These are phyloP conservation scores for Nomada fabriciana DNA, from an alignment of 2,888 invertebrate species.

Conservation along the genomic window DNA sequence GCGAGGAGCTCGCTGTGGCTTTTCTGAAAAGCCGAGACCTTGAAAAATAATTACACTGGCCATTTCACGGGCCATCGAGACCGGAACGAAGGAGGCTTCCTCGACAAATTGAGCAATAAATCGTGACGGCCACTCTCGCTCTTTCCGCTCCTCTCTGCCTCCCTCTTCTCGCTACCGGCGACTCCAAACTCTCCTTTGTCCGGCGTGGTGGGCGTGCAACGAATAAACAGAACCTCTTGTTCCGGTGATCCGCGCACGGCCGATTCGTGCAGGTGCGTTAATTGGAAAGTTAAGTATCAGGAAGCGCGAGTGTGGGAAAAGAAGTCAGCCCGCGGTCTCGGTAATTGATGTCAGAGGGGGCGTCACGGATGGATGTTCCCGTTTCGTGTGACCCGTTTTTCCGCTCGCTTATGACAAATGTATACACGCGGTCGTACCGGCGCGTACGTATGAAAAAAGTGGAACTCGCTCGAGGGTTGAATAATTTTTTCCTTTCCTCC, in stretches of 20 bases:
- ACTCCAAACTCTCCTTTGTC: background rate
- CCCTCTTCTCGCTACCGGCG: background rate
- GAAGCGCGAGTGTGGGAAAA: slow-evolving; percentile 59
- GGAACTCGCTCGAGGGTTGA: slow-evolving; percentile 4
- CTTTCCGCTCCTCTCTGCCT: background rate
- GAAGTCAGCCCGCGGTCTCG: slow-evolving; percentile 33
- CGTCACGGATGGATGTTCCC: slow-evolving; percentile 44
- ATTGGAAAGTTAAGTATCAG: slow-evolving; percentile 77
- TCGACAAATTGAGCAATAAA: slow-evolving; percentile 71
- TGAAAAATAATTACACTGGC: slow-evolving; percentile 67
- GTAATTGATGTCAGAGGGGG: slow-evolving; percentile 46
- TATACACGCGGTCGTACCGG: background rate
- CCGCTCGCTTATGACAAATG: background rate
- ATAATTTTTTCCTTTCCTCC: slow-evolving; percentile 19
- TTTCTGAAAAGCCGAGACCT: slow-evolving; percentile 50
- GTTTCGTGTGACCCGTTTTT: slow-evolving; percentile 50
- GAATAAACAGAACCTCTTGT: slow-evolving; percentile 30
- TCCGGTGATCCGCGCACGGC: slow-evolving; percentile 28
- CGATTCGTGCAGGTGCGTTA: slow-evolving; percentile 73
- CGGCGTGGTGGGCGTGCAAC: slow-evolving; percentile 11
- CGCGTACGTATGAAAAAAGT: background rate
- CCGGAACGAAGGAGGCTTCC: slow-evolving; percentile 42
- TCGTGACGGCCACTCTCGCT: slow-evolving; percentile 47
- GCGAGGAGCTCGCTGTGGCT: background rate
- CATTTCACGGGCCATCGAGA: slow-evolving; percentile 69